Percentiles rank a stretch among this genome's conserved stretches.
phyloP scores from a whole-genome alignment of 1,140 invertebrate species.

The Streblospio benedicti region DNA sequence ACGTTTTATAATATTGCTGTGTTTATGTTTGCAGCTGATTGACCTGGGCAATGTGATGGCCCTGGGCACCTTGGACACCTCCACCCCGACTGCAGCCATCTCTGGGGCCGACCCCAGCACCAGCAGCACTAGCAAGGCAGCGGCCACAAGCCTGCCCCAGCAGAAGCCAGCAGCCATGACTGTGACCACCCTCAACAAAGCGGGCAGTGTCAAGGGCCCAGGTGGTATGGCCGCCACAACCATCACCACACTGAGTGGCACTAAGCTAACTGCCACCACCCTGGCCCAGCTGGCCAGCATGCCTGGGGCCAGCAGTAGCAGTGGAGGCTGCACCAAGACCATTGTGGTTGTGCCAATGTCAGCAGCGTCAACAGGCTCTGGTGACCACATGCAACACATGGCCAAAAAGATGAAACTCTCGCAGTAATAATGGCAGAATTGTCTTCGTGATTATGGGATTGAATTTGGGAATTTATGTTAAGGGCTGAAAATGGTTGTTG shows the following conservation, averaged over 20 bases:
- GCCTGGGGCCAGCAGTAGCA: not conserved
- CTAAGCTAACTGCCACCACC: not conserved
- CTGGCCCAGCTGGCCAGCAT: not conserved
- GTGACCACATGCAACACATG: no score
- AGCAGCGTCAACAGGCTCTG: no score
- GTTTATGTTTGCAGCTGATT: no score
- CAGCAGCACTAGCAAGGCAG: not conserved
- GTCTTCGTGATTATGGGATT: no score
- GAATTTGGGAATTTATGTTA: no score
- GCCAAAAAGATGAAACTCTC: no score
- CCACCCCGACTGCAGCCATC: not conserved
- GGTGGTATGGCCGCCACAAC: not conserved
- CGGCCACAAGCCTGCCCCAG: not conserved
- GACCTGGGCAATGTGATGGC: not conserved
- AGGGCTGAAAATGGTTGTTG: no score
- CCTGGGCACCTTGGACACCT: not conserved
- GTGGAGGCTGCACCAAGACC: not conserved
- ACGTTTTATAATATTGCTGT: no score
- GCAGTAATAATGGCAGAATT: no score
- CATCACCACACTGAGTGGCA: not conserved
- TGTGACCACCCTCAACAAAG: not conserved
- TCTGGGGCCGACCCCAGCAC: not conserved
- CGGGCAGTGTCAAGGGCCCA: not conserved
- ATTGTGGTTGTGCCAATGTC: conserved; percentile 7
- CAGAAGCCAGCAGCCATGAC: not conserved